Evolutionary conservation across 2,888 invertebrate species (phyloP), one percentile per base, ranked within the genome.

Genomic region (Ormyrus rosae): DNA sequence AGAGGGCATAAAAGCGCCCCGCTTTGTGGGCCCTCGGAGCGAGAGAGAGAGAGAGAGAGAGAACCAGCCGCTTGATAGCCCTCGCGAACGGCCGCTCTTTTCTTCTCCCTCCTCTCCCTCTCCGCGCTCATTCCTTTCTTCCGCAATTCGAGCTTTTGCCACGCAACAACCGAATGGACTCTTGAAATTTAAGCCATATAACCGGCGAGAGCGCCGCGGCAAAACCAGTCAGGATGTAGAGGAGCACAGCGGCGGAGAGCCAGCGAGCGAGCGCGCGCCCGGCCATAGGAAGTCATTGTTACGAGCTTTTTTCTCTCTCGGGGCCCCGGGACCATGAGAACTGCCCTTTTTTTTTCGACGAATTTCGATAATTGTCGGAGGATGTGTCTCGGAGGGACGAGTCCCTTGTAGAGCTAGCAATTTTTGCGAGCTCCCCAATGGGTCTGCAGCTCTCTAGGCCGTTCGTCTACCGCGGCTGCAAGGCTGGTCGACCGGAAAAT

Each of bases 111-210:
- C 19, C 75, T 80, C 46, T 75, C 64, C 10, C 56, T 61, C 71
- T 9, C 74, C 69, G 56, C 58, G 19, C 34, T 72, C 65, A 82
- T 81, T 82, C 78, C 78, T 68, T 80, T 84, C 84, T 84, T 84
- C 84, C 83, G 84, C 84, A 75, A 80, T 80, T 80, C 71, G 74
- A 75, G 80, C 69, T 65, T 78, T 78, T 65, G 68, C 61, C 78
- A 63, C 78, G 78, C 78, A 73, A 73, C 68, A 13, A 50, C 58
- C 74, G 51, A 74, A 74, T 67, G 74, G 65, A 68, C 76, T 68
- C 71, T 78, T 78, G 78, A 78, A 78, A 78, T 78, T 72, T 72
- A 78, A 78, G 67, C 78, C 78, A 67, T 71, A 70, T 78, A 65
- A 51, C 71, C 34, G 34, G 13, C 13, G 19, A 19, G 34, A 34